These are phyloP conservation scores for Enchytraeus crypticus DNA, from an alignment of 2,888 invertebrate genomes.

Conservation along the genomic window DNA sequence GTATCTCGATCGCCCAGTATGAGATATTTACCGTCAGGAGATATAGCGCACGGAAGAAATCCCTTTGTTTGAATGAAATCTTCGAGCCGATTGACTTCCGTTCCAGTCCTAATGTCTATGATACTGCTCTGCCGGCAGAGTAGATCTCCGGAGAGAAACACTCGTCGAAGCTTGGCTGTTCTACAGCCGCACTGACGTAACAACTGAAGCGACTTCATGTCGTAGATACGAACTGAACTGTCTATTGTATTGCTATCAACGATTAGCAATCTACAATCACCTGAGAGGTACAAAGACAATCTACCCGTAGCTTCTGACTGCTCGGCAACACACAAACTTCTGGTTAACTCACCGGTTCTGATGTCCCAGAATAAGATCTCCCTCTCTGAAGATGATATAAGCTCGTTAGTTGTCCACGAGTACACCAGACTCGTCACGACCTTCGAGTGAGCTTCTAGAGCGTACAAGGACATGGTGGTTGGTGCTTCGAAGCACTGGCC, in stretches of 20 bases:
- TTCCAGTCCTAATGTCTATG: conserved; percentile 20
- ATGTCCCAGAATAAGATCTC: conserved; percentile 26
- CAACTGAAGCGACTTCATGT: conserved; percentile 20
- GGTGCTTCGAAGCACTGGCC: conserved; percentile 27
- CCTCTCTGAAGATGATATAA: conserved; percentile 22
- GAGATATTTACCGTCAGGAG: conserved; percentile 18
- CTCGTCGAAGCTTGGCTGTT: conserved; percentile 13
- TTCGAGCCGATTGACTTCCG: conserved; percentile 12
- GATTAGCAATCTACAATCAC: conserved; percentile 17
- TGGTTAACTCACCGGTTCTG: conserved; percentile 19
- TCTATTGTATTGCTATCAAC: conserved; percentile 20
- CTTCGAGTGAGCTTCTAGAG: conserved; percentile 24
- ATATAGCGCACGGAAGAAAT: conserved; percentile 19
- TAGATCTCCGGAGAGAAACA: conserved; percentile 20
- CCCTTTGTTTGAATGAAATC: conserved; percentile 19
- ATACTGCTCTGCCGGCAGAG: conserved; percentile 25
- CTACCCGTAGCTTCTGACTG: not conserved
- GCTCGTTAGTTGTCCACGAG: conserved; percentile 19
- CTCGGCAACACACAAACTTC: conserved; percentile 17
- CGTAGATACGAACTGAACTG: conserved; percentile 19
- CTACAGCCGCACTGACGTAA: conserved; percentile 20
- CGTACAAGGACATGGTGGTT: conserved; percentile 20
- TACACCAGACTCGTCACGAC: conserved; percentile 17
- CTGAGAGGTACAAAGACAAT: conserved; percentile 14
- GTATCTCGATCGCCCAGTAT: conserved; percentile 20